A percentile compares a stretch with the other conserved stretches of the same genome.
Evolutionary conservation across 2,797 vertebrate species (phyloP).

Genomic region (Acanthiza pusilla): DNA sequence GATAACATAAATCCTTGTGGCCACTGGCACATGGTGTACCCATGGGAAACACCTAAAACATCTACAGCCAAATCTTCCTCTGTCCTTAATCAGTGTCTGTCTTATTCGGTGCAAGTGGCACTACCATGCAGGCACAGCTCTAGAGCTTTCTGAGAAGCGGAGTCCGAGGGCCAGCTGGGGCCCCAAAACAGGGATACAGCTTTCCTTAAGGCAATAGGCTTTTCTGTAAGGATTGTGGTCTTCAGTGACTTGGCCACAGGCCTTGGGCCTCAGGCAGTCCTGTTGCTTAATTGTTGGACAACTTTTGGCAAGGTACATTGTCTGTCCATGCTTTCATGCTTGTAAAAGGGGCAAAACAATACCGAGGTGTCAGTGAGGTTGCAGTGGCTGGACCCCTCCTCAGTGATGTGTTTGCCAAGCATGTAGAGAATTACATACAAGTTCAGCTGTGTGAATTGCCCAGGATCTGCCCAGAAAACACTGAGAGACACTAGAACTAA

Average conservation of each 20-base stretch:
- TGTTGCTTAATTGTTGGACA: neutral
- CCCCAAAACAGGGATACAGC: neutral
- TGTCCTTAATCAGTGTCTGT: neutral
- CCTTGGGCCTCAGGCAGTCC: neutral
- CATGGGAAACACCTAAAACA: neutral
- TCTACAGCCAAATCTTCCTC: neutral
- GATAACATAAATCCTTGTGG: neutral
- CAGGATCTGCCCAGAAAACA: neutral
- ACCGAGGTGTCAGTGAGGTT: neutral
- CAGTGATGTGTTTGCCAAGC: neutral
- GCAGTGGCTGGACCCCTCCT: neutral
- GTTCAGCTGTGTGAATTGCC: neutral
- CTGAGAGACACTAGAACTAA: neutral
- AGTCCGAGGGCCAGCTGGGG: neutral
- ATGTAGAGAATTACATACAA: neutral
- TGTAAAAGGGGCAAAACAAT: neutral
- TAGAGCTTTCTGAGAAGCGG: neutral
- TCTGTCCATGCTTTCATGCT: rapidly evolving
- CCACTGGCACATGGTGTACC: rapidly evolving
- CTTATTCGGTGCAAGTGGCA: neutral
- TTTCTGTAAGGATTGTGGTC: neutral
- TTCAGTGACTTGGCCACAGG: neutral
- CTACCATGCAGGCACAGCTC: neutral
- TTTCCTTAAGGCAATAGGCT: neutral
- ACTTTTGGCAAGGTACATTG: neutral